A percentile compares a stretch with the other conserved stretches of the same genome.
These are phyloP conservation scores for Bostrychus sinensis DNA, from an alignment of 2,113 vertebrate species.

Conservation along the genomic window DNA sequence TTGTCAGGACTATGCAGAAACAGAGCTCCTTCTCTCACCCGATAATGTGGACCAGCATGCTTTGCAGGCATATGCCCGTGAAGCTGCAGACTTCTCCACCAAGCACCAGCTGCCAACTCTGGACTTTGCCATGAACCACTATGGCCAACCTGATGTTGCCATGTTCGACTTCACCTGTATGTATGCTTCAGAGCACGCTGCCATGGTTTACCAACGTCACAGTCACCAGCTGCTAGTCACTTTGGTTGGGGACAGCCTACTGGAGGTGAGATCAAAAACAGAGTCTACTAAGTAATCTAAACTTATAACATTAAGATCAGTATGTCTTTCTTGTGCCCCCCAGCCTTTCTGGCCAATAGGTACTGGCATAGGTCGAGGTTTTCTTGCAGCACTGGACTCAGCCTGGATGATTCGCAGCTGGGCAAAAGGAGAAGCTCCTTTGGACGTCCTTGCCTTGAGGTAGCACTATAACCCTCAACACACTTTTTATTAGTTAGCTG, in stretches of 20 bases:
- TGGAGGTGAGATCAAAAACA: constrained; percentile 75
- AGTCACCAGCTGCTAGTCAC: constrained; percentile 88
- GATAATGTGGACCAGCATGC: constrained; percentile 94
- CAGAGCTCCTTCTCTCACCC: constrained; percentile 88
- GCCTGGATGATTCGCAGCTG: constrained; percentile 96
- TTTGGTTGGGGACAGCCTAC: constrained; percentile 93
- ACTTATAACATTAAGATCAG: neutral
- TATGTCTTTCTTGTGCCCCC: constrained; percentile 10
- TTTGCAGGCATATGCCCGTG: constrained; percentile 86
- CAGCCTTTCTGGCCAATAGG: constrained; percentile 99
- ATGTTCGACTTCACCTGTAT: constrained; percentile 99
- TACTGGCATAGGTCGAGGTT: constrained; percentile 94
- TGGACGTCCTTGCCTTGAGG: constrained; percentile 94
- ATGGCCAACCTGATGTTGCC: constrained; percentile 94
- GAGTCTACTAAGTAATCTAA: neutral
- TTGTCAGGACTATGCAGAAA: constrained; percentile 88
- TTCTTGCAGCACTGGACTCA: constrained; percentile 94
- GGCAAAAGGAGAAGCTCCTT: constrained; percentile 83
- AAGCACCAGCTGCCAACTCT: constrained; percentile 89
- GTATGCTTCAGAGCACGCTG: constrained; percentile 94
- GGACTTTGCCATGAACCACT: constrained; percentile 97
- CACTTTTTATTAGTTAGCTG: neutral
- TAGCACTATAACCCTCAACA: constrained; percentile 41
- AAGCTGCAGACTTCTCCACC: constrained; percentile 94
- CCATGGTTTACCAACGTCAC: constrained; percentile 85